A percentile compares a stretch with the other conserved stretches of the same genome.
phyloP scores from a whole-genome alignment of 2,797 vertebrate species.

The Xiphorhynchus erythropygius region DNA sequence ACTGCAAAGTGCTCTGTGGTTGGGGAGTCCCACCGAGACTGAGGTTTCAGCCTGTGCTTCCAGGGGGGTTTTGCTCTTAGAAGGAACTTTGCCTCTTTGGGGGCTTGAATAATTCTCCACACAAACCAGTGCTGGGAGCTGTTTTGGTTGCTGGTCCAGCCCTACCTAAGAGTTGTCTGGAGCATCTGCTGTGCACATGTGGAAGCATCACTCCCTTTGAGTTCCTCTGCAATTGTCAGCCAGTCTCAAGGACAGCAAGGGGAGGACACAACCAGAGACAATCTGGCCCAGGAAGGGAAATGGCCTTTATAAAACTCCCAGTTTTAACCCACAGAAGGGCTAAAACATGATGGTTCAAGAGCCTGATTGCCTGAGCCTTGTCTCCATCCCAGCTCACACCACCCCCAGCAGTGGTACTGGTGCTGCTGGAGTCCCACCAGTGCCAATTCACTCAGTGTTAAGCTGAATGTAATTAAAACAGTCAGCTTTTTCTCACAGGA shows the following conservation, averaged over 20 bases:
- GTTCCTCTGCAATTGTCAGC: slow-evolving; percentile 5
- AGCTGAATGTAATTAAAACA: neutral
- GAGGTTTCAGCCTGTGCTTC: neutral
- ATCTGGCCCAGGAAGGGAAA: neutral
- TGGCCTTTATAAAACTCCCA: neutral
- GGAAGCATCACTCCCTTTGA: neutral
- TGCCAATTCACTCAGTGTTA: neutral
- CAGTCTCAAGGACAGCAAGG: neutral
- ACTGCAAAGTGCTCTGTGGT: neutral
- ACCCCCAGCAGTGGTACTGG: neutral
- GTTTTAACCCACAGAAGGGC: neutral
- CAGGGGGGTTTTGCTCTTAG: neutral
- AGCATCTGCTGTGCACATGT: slow-evolving; percentile 9
- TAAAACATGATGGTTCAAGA: neutral
- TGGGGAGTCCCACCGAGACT: neutral
- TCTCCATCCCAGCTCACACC: neutral
- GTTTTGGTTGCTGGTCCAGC: neutral
- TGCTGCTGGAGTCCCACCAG: neutral
- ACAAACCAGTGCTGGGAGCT: neutral
- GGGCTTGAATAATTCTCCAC: neutral
- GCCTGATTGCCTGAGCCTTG: neutral
- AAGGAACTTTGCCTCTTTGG: neutral
- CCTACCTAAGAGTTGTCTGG: neutral
- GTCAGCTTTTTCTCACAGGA: neutral
- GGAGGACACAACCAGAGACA: neutral